phyloP scores from a whole-genome alignment of 2,113 vertebrate genomes.

The Pantherophis guttatus region DNA sequence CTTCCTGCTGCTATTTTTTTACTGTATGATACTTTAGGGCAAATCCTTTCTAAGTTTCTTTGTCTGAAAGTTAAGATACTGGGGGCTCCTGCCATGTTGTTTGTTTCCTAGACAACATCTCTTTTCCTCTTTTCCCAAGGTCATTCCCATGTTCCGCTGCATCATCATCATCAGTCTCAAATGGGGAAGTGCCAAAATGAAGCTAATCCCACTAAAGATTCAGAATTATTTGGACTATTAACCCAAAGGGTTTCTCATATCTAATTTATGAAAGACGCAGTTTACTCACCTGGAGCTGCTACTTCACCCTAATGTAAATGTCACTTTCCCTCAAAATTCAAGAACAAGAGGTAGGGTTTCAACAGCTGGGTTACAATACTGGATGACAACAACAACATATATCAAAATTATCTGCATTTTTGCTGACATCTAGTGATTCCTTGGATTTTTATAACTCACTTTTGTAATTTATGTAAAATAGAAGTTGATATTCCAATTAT shows the following conservation, averaged over 20 bases:
- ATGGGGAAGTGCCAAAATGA: neutral
- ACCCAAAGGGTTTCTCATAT: neutral
- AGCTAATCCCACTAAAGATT: neutral
- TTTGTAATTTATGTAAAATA: too few relatives aligned
- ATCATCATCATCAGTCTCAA: neutral
- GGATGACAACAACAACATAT: neutral
- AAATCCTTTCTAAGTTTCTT: neutral
- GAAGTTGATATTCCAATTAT: neutral
- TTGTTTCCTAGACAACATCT: neutral
- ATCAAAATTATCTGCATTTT: neutral
- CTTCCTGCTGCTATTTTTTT: neutral
- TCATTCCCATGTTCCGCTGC: neutral
- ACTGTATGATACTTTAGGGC: neutral
- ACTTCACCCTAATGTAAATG: neutral
- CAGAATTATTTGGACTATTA: neutral
- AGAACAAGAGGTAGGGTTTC: neutral
- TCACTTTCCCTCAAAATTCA: neutral
- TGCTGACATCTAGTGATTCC: neutral
- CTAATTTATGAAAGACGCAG: neutral
- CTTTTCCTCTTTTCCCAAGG: neutral
- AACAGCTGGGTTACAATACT: neutral
- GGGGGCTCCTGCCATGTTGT: neutral
- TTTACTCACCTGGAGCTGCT: neutral
- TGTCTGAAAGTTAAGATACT: neutral
- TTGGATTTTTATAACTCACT: neutral